Percentiles rank a stretch among this genome's conserved stretches.
Conservation (phyloP, 1,140 invertebrate genomes). For the Rhopalosiphum maidis region DNA sequence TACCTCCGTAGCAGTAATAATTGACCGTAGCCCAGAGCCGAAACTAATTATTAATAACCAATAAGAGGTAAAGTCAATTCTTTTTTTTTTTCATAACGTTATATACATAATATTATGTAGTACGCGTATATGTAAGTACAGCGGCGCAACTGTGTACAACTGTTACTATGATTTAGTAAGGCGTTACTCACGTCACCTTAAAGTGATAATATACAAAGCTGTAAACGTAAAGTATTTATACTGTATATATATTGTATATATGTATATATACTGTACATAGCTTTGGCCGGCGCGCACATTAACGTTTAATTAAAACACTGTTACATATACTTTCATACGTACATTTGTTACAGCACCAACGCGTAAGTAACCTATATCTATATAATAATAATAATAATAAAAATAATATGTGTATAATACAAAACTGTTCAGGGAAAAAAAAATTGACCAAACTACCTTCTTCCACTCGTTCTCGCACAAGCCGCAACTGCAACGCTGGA, state of each 20-base stretch:
- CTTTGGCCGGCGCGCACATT: constrained; percentile 11
- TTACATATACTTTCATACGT: constrained; percentile 28
- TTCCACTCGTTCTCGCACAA: background rate
- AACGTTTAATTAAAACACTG: constrained; percentile 51
- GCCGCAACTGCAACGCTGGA: background rate
- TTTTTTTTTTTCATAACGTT: background rate
- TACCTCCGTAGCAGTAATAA: background rate
- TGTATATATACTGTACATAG: background rate
- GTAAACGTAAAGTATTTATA: background rate
- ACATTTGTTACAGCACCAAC: background rate
- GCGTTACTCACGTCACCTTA: constrained; percentile 52
- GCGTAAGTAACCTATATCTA: background rate
- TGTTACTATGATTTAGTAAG: constrained; percentile 51
- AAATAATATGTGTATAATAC: background rate
- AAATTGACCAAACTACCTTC: background rate
- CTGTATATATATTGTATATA: background rate
- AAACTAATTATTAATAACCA: constrained; percentile 53
- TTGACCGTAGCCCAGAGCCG: constrained; percentile 5
- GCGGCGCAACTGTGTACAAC: background rate
- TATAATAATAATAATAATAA: background rate
- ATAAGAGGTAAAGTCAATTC: background rate
- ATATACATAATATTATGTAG: background rate
- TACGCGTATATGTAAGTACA: background rate
- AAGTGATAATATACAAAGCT: constrained; percentile 52
- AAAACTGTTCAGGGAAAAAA: background rate